A percentile compares a stretch with the other conserved stretches of the same genome.
Evolutionary conservation across 1,140 invertebrate genomes (phyloP).

Genomic region (Caenorhabditis latens): DNA sequence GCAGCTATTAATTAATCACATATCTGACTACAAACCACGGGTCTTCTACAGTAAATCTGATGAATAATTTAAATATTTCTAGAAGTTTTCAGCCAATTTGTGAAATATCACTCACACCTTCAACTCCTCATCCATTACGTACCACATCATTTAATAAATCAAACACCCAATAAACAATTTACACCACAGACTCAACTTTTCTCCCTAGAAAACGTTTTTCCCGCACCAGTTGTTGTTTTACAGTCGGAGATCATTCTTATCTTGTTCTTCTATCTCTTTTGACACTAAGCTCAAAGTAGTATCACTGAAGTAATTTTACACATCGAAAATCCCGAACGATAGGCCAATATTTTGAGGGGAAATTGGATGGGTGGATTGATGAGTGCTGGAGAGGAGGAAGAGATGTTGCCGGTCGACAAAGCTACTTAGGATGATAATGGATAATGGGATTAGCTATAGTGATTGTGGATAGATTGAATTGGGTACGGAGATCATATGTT

Average conservation of each 20-base stretch:
- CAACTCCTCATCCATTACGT: no score
- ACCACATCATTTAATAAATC: background rate
- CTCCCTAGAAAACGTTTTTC: background rate
- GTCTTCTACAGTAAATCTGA: no score
- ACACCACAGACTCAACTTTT: background rate
- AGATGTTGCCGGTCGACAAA: constrained; percentile 24
- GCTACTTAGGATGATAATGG: constrained; percentile 29
- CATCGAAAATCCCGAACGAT: background rate
- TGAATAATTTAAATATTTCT: no score
- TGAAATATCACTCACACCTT: no score
- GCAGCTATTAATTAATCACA: no score
- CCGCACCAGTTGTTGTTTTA: constrained; percentile 40
- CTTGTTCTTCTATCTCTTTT: constrained; percentile 23
- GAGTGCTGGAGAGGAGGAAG: background rate
- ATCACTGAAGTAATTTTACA: constrained; percentile 51
- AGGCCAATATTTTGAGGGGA: constrained; percentile 51
- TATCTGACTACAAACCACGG: no score
- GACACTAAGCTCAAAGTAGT: constrained; percentile 38
- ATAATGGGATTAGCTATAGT: constrained; percentile 48
- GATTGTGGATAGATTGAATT: background rate
- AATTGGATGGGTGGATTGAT: constrained; percentile 43
- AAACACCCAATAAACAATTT: background rate
- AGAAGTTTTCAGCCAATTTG: no score
- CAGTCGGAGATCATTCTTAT: constrained; percentile 34
- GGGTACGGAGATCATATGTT: background rate